Evolutionary conservation across 2,888 invertebrate species (phyloP).

Genomic region (Brachyptera putata): DNA sequence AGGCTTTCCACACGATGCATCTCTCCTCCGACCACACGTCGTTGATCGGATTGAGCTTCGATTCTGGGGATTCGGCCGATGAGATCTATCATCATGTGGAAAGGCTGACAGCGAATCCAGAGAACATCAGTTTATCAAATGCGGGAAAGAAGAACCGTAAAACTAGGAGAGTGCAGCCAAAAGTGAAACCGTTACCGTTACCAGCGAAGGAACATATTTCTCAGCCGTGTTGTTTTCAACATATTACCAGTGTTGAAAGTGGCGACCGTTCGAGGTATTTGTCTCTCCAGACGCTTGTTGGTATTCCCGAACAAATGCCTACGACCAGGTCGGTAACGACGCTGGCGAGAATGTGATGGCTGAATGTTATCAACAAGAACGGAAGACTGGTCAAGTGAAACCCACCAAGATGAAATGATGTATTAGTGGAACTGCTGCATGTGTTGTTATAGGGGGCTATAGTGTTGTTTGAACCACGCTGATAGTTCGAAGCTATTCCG

Average conservation of each 20-base stretch:
- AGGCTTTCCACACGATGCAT: conserved; percentile 78
- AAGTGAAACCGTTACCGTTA: conserved; percentile 52
- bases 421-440: too few relatives aligned
- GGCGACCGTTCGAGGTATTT: conserved; percentile 62
- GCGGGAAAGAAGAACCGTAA: conserved; percentile 58
- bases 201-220: conserved; percentile 79
- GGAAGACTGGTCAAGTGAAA: too few relatives aligned
- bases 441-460: too few relatives aligned
- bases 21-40: conserved; percentile 71
- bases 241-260: conserved; percentile 71
- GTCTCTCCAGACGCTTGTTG: conserved; percentile 61
- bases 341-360: conserved; percentile 1
- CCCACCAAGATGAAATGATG: too few relatives aligned
- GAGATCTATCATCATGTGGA: conserved; percentile 67
- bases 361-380: too few relatives aligned
- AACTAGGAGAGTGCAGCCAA: conserved; percentile 46
- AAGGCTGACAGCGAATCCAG: conserved; percentile 67
- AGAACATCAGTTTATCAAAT: conserved; percentile 69
- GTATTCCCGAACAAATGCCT: background rate
- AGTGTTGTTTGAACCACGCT: too few relatives aligned
- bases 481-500: too few relatives aligned
- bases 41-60: conserved; percentile 75
- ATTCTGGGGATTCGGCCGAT: conserved; percentile 65
- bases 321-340: background rate
- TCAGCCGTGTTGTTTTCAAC: conserved; percentile 79